phyloP scores from a whole-genome alignment of 2,113 vertebrate species.

The Lontra canadensis region DNA sequence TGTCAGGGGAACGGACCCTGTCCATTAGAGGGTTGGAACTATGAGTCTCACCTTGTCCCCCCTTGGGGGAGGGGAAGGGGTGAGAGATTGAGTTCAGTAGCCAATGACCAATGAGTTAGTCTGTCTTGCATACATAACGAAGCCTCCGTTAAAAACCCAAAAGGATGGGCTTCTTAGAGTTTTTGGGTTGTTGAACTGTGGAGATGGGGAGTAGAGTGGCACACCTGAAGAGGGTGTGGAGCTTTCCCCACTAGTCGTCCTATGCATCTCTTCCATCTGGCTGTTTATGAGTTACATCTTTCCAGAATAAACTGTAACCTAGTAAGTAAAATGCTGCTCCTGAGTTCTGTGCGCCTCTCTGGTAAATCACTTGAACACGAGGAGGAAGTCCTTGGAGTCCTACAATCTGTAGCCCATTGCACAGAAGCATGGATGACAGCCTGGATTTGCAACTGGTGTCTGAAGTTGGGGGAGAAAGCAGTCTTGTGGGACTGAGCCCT shows the following conservation, averaged over 20 bases:
- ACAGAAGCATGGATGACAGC: background rate
- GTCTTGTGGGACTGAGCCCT: background rate
- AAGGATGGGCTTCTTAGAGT: background rate
- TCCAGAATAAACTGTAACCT: background rate
- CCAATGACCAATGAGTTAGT: background rate
- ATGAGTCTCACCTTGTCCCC: background rate
- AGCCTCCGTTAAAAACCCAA: background rate
- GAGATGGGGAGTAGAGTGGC: background rate
- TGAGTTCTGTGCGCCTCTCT: background rate
- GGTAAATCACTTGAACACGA: background rate
- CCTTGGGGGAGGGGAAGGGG: background rate
- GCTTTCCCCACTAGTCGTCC: background rate
- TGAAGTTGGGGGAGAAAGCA: background rate
- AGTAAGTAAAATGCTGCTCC: background rate
- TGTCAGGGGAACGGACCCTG: background rate
- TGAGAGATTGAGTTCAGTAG: background rate
- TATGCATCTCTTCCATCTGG: background rate
- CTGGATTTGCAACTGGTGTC: background rate
- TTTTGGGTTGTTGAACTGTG: background rate
- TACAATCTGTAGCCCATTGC: background rate
- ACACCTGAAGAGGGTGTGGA: background rate
- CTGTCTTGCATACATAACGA: background rate
- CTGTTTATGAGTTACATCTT: background rate
- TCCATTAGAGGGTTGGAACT: background rate
- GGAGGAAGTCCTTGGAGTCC: background rate